Evolutionary conservation across 2,113 vertebrate species (phyloP), one percentile per base, ranked within the genome.

Genomic region (Chaetorhynchus papuensis): DNA sequence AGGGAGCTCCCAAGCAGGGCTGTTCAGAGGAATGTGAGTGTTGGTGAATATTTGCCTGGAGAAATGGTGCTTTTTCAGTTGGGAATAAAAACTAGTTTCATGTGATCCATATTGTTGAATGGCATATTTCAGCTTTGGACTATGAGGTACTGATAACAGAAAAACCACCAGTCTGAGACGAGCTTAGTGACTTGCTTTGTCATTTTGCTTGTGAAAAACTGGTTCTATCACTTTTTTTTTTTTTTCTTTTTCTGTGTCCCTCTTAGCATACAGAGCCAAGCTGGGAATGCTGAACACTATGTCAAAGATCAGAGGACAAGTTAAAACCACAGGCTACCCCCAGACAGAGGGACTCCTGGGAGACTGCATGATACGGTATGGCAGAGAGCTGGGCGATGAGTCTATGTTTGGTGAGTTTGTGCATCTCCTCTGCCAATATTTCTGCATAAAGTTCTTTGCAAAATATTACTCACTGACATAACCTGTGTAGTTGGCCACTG

Each of bases 201-300:
- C 54, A 45, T 26, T 72, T 83, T 30, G 15, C 35, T 79, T 61
- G n/a, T 75, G 54, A 63, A 85, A 60, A 75, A 64, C 15, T 20
- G 4, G 0, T 64, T 72, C 72, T 56, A 19, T 77, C 37, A 27
- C 7, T 49, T 37, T 19, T 27, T 3, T 4, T 17, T 60, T 23
- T 5, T 15, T n/a, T 47, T 37, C 10, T 35, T 52, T 90, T 83
- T 50, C 27, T 42, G 0, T 70, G 45, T 83, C 17, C 20, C n/a
- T 50, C 63, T 95, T 91, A 99, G 99, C 99, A 76, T 99, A 99
- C 92, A 98, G 99, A 98, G 99, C 99, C 90, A 99, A 98, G 90
- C 98, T 99, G 66, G 99, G 99, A 70, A 99, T 99, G 99, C 97
- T 99, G 96, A 99, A 98, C 97, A 99, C 99, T 2, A 92, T 99